Conservation (phyloP, 2,888 invertebrate genomes). For the Lepidonotus clava region DNA sequence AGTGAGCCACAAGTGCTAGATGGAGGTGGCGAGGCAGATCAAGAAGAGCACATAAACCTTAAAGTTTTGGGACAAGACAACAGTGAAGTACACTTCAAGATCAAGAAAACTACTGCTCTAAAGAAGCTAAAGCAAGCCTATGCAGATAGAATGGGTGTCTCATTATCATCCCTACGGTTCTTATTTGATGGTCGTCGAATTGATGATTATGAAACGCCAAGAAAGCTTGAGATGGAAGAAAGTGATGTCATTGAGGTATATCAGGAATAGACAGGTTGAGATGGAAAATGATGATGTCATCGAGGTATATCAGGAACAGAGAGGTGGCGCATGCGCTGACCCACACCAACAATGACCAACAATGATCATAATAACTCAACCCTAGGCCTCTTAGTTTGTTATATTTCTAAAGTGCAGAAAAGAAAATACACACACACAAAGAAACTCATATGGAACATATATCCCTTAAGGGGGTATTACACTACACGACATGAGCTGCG, state of each 20-base stretch:
- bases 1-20: conserved; percentile 5
- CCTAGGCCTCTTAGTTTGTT: neutral
- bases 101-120: conserved; percentile 88
- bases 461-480: too few species aligned
- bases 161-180: conserved; percentile 86
- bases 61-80: conserved; percentile 87
- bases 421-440: too few species aligned
- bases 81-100: conserved; percentile 88
- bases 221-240: conserved; percentile 82
- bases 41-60: conserved; percentile 85
- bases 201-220: conserved; percentile 87
- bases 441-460: too few species aligned
- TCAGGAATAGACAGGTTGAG: conserved; percentile 75
- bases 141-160: conserved; percentile 86
- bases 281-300: conserved; percentile 88
- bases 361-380: neutral
- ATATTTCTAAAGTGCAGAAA: too few species aligned
- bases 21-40: conserved; percentile 72
- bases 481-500: too few species aligned
- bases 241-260: conserved; percentile 13
- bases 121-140: conserved; percentile 87
- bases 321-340: conserved; percentile 81
- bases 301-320: conserved; percentile 87
- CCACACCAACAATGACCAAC: neutral
- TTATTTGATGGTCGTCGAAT: conserved; percentile 87